A percentile compares a stretch with the other conserved stretches of the same genome.
Conservation (phyloP, 2,888 invertebrate genomes). For the Meghimatium bilineatum region DNA sequence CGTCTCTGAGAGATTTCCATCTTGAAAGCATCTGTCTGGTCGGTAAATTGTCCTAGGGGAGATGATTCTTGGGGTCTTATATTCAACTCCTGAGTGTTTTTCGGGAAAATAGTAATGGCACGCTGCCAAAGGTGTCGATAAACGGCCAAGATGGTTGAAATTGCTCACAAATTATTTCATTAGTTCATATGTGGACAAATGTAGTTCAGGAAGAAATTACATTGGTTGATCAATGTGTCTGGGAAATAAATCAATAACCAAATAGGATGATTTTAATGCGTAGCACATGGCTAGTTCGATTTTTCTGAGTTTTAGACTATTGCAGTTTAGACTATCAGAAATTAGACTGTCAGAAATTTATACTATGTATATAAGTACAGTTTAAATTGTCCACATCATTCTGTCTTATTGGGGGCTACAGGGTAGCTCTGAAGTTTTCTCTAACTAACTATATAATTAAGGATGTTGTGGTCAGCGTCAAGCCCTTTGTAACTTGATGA, state of each 20-base stretch:
- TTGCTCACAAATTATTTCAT: neutral
- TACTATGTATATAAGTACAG: too few relatives aligned
- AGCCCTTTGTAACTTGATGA: too few relatives aligned
- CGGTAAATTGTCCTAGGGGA: neutral
- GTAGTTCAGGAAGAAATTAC: too few relatives aligned
- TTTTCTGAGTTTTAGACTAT: neutral
- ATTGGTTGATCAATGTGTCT: too few relatives aligned
- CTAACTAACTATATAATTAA: too few relatives aligned
- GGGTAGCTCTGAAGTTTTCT: too few relatives aligned
- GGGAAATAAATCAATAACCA: too few relatives aligned
- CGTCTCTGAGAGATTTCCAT: neutral
- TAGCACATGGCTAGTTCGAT: neutral
- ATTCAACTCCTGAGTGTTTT: neutral
- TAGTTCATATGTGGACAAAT: neutral
- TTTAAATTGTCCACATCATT: too few relatives aligned
- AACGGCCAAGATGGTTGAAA: neutral
- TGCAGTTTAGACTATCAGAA: too few relatives aligned
- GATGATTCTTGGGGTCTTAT: neutral
- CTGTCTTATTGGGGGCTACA: too few relatives aligned
- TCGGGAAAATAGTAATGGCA: neutral
- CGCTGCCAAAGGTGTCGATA: neutral
- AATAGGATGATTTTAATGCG: neutral
- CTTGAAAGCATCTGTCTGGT: neutral
- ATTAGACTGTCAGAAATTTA: too few relatives aligned
- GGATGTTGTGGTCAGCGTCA: too few relatives aligned